Evolutionary conservation across 2,113 vertebrate genomes (phyloP), one percentile per base, ranked within the genome.

Genomic region (Hippocampus mohnikei): DNA sequence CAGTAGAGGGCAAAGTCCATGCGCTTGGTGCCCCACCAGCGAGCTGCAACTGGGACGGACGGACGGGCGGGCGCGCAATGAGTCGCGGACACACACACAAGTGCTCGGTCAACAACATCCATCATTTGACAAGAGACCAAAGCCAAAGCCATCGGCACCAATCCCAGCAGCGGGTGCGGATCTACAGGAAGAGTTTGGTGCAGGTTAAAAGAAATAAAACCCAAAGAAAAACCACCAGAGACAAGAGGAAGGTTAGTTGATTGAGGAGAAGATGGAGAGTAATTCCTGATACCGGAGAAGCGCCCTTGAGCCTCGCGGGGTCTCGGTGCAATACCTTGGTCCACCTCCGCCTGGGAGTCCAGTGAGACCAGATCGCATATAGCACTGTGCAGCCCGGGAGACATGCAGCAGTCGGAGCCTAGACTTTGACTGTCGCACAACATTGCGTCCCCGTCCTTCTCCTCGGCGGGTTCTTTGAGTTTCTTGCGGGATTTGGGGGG

Each of bases 1-100:
- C 96, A 98, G 91, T 98, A 98, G 75, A 98, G 94, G 46, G 96
- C 96, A 1, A 95, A 98, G 89, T 98, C 96, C 0, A 98, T 93
- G 65, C 96, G 91, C 81, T 98, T 98, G 75, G 94, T 95, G 72
- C 96, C 96, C 96, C 96, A 98, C 96, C 96, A 98, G 61, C 90
- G 95, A 0, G 95, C 92, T 69, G 96, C 96, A 80, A 98, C 96
- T 98, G 80, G 5, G 63, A 76, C n/a, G 40, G 72, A 79, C 73
- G 59, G 4, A 41, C 56, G 5, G 61, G 74, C n/a, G 40, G 67
- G 81, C 73, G 56, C 5, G 46, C 56, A 69, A 55, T 68, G 52
- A 79, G 75, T 69, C 70, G 13, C 58, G 56, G 48, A 70, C 67
- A 78, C 56, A 77, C 52, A 82, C 37, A 40, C 0, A n/a, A n/a